Base-by-base conservation (phyloP, 2,888 invertebrate species). In the Ormyrus pomaceus region DNA sequence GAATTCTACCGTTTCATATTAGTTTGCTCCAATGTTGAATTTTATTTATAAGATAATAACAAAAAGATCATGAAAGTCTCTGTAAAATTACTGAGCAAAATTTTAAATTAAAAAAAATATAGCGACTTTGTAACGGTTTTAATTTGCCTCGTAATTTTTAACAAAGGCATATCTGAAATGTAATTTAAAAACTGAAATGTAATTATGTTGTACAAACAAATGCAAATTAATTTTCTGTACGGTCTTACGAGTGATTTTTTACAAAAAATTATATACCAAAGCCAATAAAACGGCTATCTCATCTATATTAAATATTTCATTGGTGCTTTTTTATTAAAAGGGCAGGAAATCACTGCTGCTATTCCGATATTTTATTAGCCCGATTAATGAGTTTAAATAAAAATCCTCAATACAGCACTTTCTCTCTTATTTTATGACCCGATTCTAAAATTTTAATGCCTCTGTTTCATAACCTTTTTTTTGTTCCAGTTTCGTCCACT, bases 351-450 rank as follows among this genome's bases (percentile, higher is more conserved):
- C 53, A 6, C 5, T 11, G 48, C 19, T 74, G 58, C 53, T n/a
- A 55, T 46, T 5, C n/a, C 55, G 7, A n/a, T 8, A 51, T 62
- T 69, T 56, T 69, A 69, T 69, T 69, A 69, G 55, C 7, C 10
- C 56, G 74, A 74, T 65, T 34, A 58, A 74, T 65, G 50, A 66
- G 34, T n/a, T 65, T 58, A 58, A 65, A 74, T 65, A 58, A 74
- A 74, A 66, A 66, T 19, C 10, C 66, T 66, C 51, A 61, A 66
- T 45, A 11, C 51, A 11, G n/a, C 65, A 34, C 45, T 66, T 64
- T 3, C 66, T 34, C 8, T 66, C 66, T 51, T 55, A 51, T 66
- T 74, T 66, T 59, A 74, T 10, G 59, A 13, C 74, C 34, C 13
- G 34, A 48, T n/a, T 66, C 8, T 65, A 59, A 74, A 74, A 64